These are phyloP conservation scores for Ochotona curzoniae DNA, from an alignment of 2,113 vertebrate genomes.

Conservation along the genomic window DNA sequence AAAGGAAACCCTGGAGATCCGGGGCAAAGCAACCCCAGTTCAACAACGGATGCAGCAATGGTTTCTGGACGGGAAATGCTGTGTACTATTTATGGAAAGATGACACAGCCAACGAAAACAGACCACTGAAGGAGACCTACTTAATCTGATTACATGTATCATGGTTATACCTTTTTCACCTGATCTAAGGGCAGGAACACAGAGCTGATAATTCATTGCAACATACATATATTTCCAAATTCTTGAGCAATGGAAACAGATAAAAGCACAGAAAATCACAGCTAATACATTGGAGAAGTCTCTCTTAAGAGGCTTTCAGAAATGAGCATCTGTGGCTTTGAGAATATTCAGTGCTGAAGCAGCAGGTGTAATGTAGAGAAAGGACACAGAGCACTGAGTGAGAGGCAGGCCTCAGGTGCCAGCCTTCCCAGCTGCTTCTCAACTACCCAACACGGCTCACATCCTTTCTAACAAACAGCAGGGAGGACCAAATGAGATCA, in stretches of 20 bases:
- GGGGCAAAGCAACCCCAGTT: not conserved
- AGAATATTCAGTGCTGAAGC: not conserved
- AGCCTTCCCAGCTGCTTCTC: accelerated
- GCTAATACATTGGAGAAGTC: not conserved
- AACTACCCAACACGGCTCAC: no score
- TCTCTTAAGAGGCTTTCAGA: not conserved
- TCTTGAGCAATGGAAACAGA: not conserved
- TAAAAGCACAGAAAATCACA: not conserved
- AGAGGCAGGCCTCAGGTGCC: not conserved
- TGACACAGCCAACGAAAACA: slow-evolving; percentile 25
- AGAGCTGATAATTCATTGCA: slow-evolving; percentile 43
- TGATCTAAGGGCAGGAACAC: not conserved
- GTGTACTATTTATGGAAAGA: not conserved
- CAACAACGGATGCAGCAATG: not conserved
- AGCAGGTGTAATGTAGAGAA: accelerated
- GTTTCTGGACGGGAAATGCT: slow-evolving; percentile 34
- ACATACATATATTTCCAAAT: not conserved
- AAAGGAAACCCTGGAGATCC: not conserved
- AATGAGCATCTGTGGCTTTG: not conserved
- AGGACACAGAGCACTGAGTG: not conserved
- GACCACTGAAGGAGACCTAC: not conserved
- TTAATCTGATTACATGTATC: slow-evolving; percentile 23
- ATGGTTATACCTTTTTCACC: slow-evolving; percentile 15
- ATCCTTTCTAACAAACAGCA: not conserved
- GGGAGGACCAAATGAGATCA: not conserved